Percentiles rank a stretch among this genome's conserved stretches.
These are phyloP conservation scores for Poecilobothrus nobilitatus DNA, from an alignment of 2,888 invertebrate genomes.

Conservation along the genomic window DNA sequence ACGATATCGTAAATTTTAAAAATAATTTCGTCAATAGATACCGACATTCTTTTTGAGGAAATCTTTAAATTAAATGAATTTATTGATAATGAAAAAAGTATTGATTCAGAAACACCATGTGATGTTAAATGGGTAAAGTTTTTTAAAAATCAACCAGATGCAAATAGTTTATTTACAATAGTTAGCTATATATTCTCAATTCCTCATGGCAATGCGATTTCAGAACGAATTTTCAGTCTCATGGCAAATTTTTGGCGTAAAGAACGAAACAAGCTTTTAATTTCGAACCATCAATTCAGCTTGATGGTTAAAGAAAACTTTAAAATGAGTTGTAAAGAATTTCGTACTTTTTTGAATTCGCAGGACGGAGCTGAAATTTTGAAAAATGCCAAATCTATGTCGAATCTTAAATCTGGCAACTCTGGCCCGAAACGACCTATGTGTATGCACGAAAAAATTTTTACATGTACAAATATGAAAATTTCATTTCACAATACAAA, in stretches of 20 bases:
- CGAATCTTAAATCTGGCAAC: constrained; percentile 4
- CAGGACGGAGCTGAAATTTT: constrained; percentile 5
- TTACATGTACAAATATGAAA: no score
- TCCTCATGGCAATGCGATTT: not conserved
- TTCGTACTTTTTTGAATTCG: constrained; percentile 10
- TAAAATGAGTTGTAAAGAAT: constrained; percentile 16
- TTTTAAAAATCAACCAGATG: constrained; percentile 13
- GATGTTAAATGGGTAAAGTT: constrained; percentile 12
- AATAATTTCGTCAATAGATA: constrained; percentile 10
- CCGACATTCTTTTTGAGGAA: constrained; percentile 13
- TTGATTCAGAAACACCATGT: constrained; percentile 7
- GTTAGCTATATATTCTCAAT: no score
- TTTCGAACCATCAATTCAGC: no score
- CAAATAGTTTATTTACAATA: constrained; percentile 14
- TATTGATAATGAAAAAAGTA: constrained; percentile 7
- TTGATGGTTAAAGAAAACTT: no score
- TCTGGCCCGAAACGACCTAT: no score
- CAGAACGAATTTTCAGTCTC: not conserved
- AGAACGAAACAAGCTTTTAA: no score
- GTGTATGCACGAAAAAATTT: no score
- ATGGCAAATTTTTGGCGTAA: not conserved
- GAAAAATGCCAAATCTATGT: constrained; percentile 5
- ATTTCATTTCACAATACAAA: no score
- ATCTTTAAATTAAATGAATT: constrained; percentile 12
- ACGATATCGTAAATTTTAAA: no score